Percentiles rank a stretch among this genome's conserved stretches.
phyloP scores from a whole-genome alignment of 2,113 vertebrate species.

The Castor canadensis region DNA sequence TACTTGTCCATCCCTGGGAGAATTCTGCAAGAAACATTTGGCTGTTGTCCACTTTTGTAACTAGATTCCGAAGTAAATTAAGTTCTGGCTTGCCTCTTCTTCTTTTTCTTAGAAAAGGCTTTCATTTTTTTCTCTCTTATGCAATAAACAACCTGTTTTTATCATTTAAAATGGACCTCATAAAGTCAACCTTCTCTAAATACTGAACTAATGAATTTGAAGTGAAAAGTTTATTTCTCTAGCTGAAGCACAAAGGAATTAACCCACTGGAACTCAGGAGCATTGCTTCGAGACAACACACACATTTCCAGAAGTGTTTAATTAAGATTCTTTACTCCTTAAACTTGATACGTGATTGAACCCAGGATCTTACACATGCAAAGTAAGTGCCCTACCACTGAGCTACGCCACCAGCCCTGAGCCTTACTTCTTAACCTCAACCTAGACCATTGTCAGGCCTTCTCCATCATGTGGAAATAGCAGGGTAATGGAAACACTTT shows the following conservation, averaged over 20 bases:
- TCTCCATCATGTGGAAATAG: constrained; percentile 30
- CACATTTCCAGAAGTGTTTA: constrained; percentile 38
- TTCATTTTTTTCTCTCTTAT: neutral
- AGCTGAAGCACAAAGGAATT: neutral
- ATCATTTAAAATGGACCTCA: neutral
- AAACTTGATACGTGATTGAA: neutral
- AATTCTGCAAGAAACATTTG: neutral
- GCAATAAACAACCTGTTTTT: neutral
- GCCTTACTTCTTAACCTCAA: constrained; percentile 43
- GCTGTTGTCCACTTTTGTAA: neutral
- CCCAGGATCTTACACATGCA: neutral
- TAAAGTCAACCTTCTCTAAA: neutral
- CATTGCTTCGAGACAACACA: constrained; percentile 17
- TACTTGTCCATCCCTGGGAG: neutral
- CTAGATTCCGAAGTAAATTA: constrained; percentile 37
- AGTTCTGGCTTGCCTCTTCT: constrained; percentile 28
- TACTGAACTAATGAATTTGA: constrained; percentile 23
- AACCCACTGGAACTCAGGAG: neutral
- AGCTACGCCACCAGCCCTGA: neutral
- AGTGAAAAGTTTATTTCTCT: constrained; percentile 20
- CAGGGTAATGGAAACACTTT: constrained; percentile 53
- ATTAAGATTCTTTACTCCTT: constrained; percentile 60
- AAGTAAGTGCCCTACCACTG: too few species aligned
- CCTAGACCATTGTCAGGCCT: neutral
- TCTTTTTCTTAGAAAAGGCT: constrained; percentile 3